These are phyloP conservation scores for Cyclopterus lumpus DNA, from an alignment of 2,797 vertebrate species.

Conservation along the genomic window DNA sequence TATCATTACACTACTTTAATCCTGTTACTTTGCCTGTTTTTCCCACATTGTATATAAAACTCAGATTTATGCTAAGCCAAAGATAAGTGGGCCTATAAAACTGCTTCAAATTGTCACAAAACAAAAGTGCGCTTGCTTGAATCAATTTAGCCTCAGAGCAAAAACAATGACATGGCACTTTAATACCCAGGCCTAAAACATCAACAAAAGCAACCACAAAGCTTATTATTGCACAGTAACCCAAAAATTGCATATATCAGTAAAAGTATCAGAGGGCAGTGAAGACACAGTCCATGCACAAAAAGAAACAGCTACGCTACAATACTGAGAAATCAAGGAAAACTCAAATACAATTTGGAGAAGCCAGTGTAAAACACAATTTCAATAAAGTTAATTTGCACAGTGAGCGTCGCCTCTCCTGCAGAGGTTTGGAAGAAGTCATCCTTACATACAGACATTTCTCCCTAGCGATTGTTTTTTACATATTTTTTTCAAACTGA, in stretches of 20 bases:
- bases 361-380: slow-evolving; percentile 36
- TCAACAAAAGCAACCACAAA: slow-evolving; percentile 33
- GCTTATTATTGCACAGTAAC: slow-evolving; percentile 63
- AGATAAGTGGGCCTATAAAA: slow-evolving; percentile 8
- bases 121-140: neutral
- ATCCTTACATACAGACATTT: slow-evolving; percentile 10
- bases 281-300: slow-evolving; percentile 58
- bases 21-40: neutral
- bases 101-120: slow-evolving; percentile 29
- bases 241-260: slow-evolving; percentile 67
- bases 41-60: neutral
- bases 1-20: neutral
- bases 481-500: neutral
- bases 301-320: slow-evolving; percentile 31
- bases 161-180: slow-evolving; percentile 56
- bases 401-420: slow-evolving; percentile 50
- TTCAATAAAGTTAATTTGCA: slow-evolving; percentile 10
- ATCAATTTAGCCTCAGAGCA: slow-evolving; percentile 8
- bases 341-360: neutral
- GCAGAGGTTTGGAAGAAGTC: neutral
- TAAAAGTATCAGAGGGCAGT: slow-evolving; percentile 38
- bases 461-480: neutral
- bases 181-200: slow-evolving; percentile 33
- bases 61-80: neutral
- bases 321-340: slow-evolving; percentile 30